Evolutionary conservation across 2,888 invertebrate genomes (phyloP).

Genomic region (Drosophila pseudotalamancana): DNA sequence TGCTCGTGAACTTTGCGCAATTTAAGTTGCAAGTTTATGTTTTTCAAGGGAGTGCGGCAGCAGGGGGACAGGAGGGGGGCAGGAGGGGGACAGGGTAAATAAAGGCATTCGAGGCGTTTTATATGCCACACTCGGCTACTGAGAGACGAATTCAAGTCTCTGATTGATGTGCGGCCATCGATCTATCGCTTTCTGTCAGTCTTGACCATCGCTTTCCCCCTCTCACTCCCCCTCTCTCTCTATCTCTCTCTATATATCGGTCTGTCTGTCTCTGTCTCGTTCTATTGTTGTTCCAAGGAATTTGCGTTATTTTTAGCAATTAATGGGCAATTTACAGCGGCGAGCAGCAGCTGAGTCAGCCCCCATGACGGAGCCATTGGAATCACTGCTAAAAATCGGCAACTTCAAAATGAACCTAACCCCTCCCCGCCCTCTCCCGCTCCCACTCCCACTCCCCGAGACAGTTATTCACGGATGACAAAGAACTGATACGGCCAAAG

Average conservation of each 20-base stretch:
- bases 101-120: constrained; percentile 43
- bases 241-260: neutral
- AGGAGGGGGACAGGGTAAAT: constrained; percentile 36
- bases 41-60: too few species aligned
- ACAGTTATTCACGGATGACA: constrained; percentile 61
- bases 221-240: neutral
- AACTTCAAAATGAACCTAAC: constrained; percentile 44
- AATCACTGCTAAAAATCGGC: constrained; percentile 28
- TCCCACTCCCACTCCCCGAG: too few species aligned
- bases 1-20: constrained; percentile 71
- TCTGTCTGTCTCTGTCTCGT: neutral
- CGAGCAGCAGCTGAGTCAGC: constrained; percentile 39
- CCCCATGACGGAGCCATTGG: neutral
- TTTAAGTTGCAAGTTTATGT: constrained; percentile 54
- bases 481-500: constrained; percentile 42
- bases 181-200: constrained; percentile 37
- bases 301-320: constrained; percentile 40
- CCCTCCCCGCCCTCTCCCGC: neutral
- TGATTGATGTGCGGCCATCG: constrained; percentile 60
- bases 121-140: constrained; percentile 36
- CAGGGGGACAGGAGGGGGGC: too few species aligned
- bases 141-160: constrained; percentile 22
- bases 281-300: constrained; percentile 25
- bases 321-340: constrained; percentile 27
- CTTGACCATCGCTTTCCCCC: neutral